Evolutionary conservation across 2,113 vertebrate genomes (phyloP).

Genomic region (Struthio camelus): DNA sequence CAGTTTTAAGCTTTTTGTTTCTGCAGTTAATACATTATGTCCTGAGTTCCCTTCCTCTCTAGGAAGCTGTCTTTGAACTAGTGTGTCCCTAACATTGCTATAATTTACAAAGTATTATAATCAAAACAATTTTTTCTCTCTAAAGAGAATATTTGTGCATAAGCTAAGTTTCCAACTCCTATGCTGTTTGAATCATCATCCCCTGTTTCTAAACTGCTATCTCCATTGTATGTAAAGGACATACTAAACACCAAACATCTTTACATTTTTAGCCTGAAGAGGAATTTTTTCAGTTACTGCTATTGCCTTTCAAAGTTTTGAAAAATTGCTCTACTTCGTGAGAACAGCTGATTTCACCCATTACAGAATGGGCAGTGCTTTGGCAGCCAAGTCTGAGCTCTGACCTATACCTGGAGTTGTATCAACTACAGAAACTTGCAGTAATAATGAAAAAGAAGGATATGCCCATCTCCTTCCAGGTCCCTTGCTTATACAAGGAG

Average conservation of each 20-base stretch:
- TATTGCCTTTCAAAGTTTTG: neutral
- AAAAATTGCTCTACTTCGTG: neutral
- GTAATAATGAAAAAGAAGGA: neutral
- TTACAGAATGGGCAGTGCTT: neutral
- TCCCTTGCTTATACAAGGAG: neutral
- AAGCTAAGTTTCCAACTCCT: neutral
- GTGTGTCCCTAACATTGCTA: no score
- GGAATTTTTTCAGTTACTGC: neutral
- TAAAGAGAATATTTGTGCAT: neutral
- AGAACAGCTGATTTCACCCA: neutral
- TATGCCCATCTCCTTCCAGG: no score
- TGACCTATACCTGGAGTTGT: neutral
- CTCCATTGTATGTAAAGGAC: neutral
- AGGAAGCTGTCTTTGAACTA: no score
- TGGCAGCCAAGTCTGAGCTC: neutral
- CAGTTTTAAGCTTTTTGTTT: no score
- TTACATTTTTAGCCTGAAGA: neutral
- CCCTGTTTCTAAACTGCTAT: neutral
- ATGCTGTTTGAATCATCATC: neutral
- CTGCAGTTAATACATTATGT: no score
- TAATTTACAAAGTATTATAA: no score
- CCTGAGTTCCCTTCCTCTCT: no score
- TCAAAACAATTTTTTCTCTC: no score
- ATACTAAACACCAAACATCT: neutral
- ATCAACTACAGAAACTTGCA: neutral